Evolutionary conservation across 2,888 invertebrate genomes (phyloP).

Genomic region (Capitulum mitella): DNA sequence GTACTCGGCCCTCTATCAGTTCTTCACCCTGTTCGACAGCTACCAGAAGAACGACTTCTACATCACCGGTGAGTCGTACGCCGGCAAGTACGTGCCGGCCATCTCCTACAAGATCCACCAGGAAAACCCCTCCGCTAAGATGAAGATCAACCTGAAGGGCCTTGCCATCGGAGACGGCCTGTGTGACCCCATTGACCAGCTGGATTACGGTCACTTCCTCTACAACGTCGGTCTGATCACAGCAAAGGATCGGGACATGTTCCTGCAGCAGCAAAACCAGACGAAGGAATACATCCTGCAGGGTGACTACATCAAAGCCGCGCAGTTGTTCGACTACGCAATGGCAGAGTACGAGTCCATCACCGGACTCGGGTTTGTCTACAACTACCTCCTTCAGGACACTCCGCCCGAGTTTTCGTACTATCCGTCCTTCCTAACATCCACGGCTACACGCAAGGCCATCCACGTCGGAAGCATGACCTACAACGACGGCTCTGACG

Average conservation of each 20-base stretch:
- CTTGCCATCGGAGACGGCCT: constrained; percentile 40
- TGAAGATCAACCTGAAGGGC: constrained; percentile 58
- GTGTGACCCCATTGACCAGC: constrained; percentile 40
- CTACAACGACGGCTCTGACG: constrained; percentile 55
- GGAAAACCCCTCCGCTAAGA: constrained; percentile 52
- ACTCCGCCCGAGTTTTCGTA: constrained; percentile 43
- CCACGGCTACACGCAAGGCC: constrained; percentile 55
- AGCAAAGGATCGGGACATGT: constrained; percentile 36
- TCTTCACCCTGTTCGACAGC: constrained; percentile 43
- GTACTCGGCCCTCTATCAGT: constrained; percentile 43
- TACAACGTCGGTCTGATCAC: constrained; percentile 42
- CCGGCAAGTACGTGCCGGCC: constrained; percentile 59
- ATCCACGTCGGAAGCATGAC: constrained; percentile 77
- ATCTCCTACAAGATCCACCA: constrained; percentile 62
- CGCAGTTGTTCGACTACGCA: neutral
- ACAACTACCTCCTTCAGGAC: constrained; percentile 60
- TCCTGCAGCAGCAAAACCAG: constrained; percentile 35
- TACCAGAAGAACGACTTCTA: constrained; percentile 43
- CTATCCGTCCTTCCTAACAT: constrained; percentile 53
- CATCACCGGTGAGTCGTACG: constrained; percentile 40
- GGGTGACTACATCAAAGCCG: neutral
- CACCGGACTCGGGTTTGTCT: constrained; percentile 68
- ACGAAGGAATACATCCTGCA: constrained; percentile 29
- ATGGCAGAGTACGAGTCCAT: constrained; percentile 37
- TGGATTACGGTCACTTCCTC: constrained; percentile 45